Percentiles rank a stretch among this genome's conserved stretches.
phyloP scores from a whole-genome alignment of 1,140 invertebrate species.

The Oppia nitens region DNA sequence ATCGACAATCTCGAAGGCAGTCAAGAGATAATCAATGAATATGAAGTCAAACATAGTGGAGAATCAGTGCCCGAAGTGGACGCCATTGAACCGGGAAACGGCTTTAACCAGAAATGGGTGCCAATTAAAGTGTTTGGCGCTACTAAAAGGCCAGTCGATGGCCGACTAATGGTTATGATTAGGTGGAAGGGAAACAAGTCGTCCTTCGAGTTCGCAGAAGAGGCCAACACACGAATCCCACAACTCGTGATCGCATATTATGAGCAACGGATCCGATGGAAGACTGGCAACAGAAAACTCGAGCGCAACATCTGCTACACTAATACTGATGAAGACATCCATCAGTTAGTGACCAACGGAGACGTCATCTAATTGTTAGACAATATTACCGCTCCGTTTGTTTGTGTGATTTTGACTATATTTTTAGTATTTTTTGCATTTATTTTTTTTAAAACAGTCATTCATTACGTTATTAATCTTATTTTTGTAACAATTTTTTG shows the following conservation, averaged over 20 bases:
- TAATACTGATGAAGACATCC: background rate
- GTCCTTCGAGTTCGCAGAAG: background rate
- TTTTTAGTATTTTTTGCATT: too few relatives aligned
- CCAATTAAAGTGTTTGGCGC: background rate
- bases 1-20: slow-evolving; percentile 25
- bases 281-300: background rate
- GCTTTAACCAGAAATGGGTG: background rate
- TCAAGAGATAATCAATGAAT: background rate
- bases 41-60: background rate
- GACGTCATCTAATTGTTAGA: too few relatives aligned
- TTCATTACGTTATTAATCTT: too few relatives aligned
- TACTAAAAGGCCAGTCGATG: background rate
- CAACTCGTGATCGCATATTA: background rate
- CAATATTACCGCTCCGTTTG: too few relatives aligned
- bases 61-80: background rate
- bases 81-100: background rate
- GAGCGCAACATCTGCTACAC: background rate
- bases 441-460: too few relatives aligned
- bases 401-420: too few relatives aligned
- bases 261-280: background rate
- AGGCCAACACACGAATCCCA: background rate
- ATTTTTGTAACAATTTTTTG: too few relatives aligned
- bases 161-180: background rate
- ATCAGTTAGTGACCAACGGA: too few relatives aligned
- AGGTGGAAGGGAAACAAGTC: background rate